A percentile compares a stretch with the other conserved stretches of the same genome.
Conservation (phyloP, 2,797 vertebrate species). For the Rhinichthys osculus region DNA sequence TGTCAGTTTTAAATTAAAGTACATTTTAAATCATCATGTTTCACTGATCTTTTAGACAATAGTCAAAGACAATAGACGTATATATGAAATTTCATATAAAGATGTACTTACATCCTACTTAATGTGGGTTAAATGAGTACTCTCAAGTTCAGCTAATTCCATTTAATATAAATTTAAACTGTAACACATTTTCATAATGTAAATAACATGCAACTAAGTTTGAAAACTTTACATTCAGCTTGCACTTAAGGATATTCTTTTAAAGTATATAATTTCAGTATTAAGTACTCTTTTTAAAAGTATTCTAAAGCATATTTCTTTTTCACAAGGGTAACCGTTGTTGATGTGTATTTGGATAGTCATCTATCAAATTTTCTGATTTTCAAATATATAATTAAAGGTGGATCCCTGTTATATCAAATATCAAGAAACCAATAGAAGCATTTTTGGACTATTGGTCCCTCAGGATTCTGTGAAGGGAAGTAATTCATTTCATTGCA, state of each 20-base stretch:
- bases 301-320: background rate
- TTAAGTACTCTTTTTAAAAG: background rate
- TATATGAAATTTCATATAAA: background rate
- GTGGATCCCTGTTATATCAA: background rate
- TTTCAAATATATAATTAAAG: background rate
- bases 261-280: background rate
- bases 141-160: background rate
- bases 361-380: background rate
- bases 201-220: too few species aligned
- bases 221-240: background rate
- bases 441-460: background rate
- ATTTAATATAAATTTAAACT: background rate
- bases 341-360: background rate
- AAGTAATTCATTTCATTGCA: background rate
- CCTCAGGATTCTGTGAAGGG: background rate
- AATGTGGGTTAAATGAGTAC: background rate
- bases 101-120: too few species aligned
- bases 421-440: conserved; percentile 8
- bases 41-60: too few species aligned
- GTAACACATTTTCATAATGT: background rate
- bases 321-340: background rate
- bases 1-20: too few species aligned
- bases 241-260: background rate
- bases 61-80: background rate
- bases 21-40: too few species aligned